Conservation (phyloP, 53 echinoderm and acorn worm genomes). For the Astropecten irregularis region DNA sequence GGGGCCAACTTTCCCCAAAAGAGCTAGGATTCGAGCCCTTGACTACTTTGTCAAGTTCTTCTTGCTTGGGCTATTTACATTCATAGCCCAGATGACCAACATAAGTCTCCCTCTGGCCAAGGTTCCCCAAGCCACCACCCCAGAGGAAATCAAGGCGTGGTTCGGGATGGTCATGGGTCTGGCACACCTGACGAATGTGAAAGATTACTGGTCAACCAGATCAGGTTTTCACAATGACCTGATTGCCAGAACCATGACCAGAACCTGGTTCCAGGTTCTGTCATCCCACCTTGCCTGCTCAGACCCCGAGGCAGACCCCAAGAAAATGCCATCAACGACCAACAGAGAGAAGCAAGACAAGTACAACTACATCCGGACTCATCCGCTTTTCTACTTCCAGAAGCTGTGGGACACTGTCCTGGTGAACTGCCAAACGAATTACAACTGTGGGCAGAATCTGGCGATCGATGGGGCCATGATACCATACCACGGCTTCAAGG, state of each 20-base stretch:
- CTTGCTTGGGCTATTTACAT: too few relatives aligned
- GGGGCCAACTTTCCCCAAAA: too few relatives aligned
- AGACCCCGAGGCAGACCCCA: neutral
- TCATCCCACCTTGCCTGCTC: constrained; percentile 20
- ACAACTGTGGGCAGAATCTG: constrained; percentile 5
- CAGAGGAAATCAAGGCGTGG: too few relatives aligned
- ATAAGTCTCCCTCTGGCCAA: too few relatives aligned
- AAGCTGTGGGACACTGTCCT: constrained; percentile 28
- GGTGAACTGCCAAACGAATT: constrained; percentile 1
- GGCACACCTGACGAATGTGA: too few relatives aligned
- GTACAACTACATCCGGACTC: neutral
- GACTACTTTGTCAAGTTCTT: too few relatives aligned
- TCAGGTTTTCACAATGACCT: neutral
- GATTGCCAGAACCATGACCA: constrained; percentile 25
- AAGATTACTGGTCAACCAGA: constrained; percentile 19
- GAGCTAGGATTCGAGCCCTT: too few relatives aligned
- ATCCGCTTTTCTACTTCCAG: constrained; percentile 32
- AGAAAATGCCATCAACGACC: neutral
- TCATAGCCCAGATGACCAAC: too few relatives aligned
- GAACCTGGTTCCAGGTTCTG: neutral
- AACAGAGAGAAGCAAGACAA: constrained; percentile 7
- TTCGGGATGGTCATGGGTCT: too few relatives aligned
- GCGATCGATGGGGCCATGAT: constrained; percentile 36
- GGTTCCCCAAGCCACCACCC: too few relatives aligned
- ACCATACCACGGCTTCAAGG: constrained; percentile 9